Evolutionary conservation across 2,113 vertebrate species (phyloP).

Genomic region (Hyla sarda): DNA sequence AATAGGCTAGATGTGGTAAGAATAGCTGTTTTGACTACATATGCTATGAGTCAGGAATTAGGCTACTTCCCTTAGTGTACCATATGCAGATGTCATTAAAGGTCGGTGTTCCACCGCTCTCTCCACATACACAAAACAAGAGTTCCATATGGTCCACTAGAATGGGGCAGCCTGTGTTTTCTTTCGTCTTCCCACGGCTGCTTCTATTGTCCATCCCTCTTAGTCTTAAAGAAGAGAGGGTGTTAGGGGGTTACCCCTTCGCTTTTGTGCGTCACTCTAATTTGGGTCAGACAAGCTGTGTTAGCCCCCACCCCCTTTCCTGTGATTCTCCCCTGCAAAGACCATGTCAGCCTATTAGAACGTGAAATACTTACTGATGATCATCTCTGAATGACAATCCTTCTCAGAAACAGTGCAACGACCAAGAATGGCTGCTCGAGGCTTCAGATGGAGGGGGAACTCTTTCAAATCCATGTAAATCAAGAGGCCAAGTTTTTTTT

Average conservation of each 20-base stretch:
- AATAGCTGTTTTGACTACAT: conserved; percentile 92
- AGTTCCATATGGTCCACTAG: conserved; percentile 99
- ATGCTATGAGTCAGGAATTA: conserved; percentile 93
- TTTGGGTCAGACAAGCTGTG: conserved; percentile 80
- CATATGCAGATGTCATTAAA: conserved; percentile 90
- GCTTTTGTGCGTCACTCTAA: conserved; percentile 80
- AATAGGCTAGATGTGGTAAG: conserved; percentile 25
- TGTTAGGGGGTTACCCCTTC: conserved; percentile 73
- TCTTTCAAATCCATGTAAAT: conserved; percentile 99
- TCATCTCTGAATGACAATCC: conserved; percentile 86
- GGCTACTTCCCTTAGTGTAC: conserved; percentile 87
- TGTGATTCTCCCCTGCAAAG: conserved; percentile 83
- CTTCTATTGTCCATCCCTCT: conserved; percentile 76
- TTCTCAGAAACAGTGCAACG: conserved; percentile 91
- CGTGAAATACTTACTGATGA: conserved; percentile 95
- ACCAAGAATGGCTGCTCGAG: conserved; percentile 78
- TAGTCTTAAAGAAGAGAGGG: conserved; percentile 73
- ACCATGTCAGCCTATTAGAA: conserved; percentile 93
- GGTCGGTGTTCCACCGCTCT: conserved; percentile 92
- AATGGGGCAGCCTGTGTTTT: conserved; percentile 86
- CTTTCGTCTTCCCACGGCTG: conserved; percentile 90
- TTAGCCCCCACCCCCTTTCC: conserved; percentile 63
- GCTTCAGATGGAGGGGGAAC: conserved; percentile 89
- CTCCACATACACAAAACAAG: conserved; percentile 90
- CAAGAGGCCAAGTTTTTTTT: conserved; percentile 88